These are phyloP conservation scores for Riparia riparia DNA, from an alignment of 2,113 vertebrate genomes.

Conservation along the genomic window DNA sequence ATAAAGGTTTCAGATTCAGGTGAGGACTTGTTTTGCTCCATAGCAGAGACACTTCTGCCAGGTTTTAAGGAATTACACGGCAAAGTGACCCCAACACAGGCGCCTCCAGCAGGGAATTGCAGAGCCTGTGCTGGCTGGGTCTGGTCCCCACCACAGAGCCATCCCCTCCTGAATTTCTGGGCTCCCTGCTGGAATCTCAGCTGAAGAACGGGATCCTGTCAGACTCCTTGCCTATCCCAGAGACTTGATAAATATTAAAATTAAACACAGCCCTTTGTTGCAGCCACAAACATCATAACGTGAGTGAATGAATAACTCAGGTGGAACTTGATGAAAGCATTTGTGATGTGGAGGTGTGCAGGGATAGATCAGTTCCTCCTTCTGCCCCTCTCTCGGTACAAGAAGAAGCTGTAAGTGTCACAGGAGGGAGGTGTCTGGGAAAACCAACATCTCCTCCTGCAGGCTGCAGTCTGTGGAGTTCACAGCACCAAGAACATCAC, in stretches of 20 bases:
- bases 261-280: neutral
- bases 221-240: neutral
- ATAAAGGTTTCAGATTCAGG: neutral
- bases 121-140: neutral
- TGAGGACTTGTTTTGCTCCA: neutral
- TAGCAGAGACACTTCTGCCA: neutral
- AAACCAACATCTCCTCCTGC: neutral
- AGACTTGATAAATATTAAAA: neutral
- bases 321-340: neutral
- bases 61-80: neutral
- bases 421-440: neutral
- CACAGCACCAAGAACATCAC: neutral
- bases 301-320: neutral
- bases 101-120: neutral
- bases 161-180: neutral
- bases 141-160: neutral
- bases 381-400: neutral
- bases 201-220: neutral
- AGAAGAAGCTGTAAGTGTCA: neutral
- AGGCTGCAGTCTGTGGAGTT: neutral
- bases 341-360: neutral
- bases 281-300: neutral
- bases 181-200: neutral
- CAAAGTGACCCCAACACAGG: accelerated
- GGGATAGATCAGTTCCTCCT: neutral